Percentiles rank a stretch among this genome's conserved stretches.
These are phyloP conservation scores for Prietella phreatophila DNA, from an alignment of 2,113 vertebrate species.

Conservation along the genomic window DNA sequence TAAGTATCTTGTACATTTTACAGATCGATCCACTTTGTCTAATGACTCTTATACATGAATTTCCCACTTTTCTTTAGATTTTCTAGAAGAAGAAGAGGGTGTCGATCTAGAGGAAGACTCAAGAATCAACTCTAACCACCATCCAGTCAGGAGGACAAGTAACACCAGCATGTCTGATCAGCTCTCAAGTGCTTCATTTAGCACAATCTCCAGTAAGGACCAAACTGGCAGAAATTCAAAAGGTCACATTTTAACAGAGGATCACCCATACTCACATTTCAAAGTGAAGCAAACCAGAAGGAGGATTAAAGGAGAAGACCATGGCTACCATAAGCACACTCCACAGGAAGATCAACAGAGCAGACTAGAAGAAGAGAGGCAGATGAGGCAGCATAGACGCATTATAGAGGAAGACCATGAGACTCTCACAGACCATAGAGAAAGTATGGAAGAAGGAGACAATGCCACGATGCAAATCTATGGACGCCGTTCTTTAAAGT, in stretches of 20 bases:
- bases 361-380: not conserved
- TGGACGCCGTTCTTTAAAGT: constrained; percentile 40
- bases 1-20: constrained; percentile 9
- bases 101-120: constrained; percentile 77
- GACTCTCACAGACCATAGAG: not conserved
- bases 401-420: not conserved
- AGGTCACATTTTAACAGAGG: not conserved
- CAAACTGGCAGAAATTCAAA: constrained; percentile 47
- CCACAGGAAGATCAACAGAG: constrained; percentile 6
- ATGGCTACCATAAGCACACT: constrained; percentile 16
- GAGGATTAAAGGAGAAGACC: not conserved
- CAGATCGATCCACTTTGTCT: not conserved
- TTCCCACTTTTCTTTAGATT: constrained; percentile 70
- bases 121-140: constrained; percentile 69
- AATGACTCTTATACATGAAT: not conserved
- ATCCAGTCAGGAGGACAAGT: constrained; percentile 54
- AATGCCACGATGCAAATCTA: not conserved
- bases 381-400: not conserved
- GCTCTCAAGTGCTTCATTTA: constrained; percentile 53
- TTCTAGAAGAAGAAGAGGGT: constrained; percentile 85
- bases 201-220: constrained; percentile 40
- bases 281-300: constrained; percentile 4
- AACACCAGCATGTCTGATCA: constrained; percentile 61
- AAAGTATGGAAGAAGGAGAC: not conserved
- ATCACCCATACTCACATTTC: constrained; percentile 12